Conservation (phyloP, 2,888 invertebrate species). For the Phrixothrix hirtus region DNA sequence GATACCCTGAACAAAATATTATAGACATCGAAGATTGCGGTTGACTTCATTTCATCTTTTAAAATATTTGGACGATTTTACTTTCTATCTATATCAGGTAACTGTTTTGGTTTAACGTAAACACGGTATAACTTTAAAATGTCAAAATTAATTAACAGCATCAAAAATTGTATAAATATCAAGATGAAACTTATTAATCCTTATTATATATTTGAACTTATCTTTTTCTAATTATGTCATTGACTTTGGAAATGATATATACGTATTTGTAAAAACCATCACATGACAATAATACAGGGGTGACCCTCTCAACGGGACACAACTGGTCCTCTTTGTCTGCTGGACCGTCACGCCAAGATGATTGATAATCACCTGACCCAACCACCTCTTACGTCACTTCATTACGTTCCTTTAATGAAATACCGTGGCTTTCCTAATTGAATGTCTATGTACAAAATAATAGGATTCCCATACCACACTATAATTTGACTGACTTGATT, state of each 20-base stretch:
- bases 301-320: slow-evolving; percentile 25
- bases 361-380: slow-evolving; percentile 55
- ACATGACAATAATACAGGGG: slow-evolving; percentile 18
- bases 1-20: slow-evolving; percentile 47
- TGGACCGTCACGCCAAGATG: slow-evolving; percentile 41
- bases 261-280: too few relatives aligned
- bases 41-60: too few relatives aligned
- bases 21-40: slow-evolving; percentile 35
- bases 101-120: too few relatives aligned
- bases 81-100: too few relatives aligned
- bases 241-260: too few relatives aligned
- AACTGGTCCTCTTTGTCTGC: slow-evolving; percentile 15
- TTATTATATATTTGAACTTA: too few relatives aligned
- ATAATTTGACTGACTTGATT: slow-evolving; percentile 31
- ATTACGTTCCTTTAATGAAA: slow-evolving; percentile 56
- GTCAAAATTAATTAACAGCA: too few relatives aligned
- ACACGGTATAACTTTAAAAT: too few relatives aligned
- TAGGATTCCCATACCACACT: slow-evolving; percentile 52
- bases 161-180: too few relatives aligned
- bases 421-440: slow-evolving; percentile 57
- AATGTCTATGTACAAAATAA: slow-evolving; percentile 56
- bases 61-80: too few relatives aligned
- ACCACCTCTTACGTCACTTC: slow-evolving; percentile 55
- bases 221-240: too few relatives aligned
- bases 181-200: too few relatives aligned